Evolutionary conservation across 2,888 invertebrate genomes (phyloP), one percentile per base, ranked within the genome.

Genomic region (Exephanes ischioxanthus): DNA sequence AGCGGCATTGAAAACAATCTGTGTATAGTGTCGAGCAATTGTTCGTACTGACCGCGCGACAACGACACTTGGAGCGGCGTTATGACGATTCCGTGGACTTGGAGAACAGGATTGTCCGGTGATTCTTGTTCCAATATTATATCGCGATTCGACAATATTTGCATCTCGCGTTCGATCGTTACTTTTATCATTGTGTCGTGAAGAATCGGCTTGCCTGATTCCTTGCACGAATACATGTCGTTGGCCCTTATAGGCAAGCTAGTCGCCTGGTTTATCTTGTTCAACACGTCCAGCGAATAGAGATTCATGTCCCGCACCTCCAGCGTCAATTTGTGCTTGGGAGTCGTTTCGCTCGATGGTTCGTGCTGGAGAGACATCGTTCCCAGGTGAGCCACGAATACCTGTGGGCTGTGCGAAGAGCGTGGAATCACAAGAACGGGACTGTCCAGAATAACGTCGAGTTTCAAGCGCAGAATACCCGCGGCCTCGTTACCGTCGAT

Each of bases 301-400:
- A 99, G 94, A 93, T 98, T 98, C 95, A 99, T 98, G 93, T 99
- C 97, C 33, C 97, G 95, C 45, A 98, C 96, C 92, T 97, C 97
- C 83, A 98, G 84, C 5, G 90, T 92, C 14, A 94, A 75, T 63
- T 91, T 93, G 53, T 94, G 93, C 45, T 91, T 93, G 0, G 89
- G 89, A 58, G 87, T 89, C 0, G 89, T 87, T 11, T 91, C 91
- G 3, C 76, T 79, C 0, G 93, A 90, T 0, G 94, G 94, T 48
- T 93, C 94, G 45, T 94, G 94, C 75, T 93, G 94, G 14, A 95
- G 94, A 37, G 96, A 96, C 93, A 99, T 99, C 93, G 97, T 97
- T 55, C 99, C 99, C 87, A 99, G 95, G 95, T 98, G 98, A 19
- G 98, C 98, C 58, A 99, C 97, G 89, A 99, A 95, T 76, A 99